Evolutionary conservation across 2,888 invertebrate genomes (phyloP), one percentile per base, ranked within the genome.

Genomic region (Clistopyga incitator): DNA sequence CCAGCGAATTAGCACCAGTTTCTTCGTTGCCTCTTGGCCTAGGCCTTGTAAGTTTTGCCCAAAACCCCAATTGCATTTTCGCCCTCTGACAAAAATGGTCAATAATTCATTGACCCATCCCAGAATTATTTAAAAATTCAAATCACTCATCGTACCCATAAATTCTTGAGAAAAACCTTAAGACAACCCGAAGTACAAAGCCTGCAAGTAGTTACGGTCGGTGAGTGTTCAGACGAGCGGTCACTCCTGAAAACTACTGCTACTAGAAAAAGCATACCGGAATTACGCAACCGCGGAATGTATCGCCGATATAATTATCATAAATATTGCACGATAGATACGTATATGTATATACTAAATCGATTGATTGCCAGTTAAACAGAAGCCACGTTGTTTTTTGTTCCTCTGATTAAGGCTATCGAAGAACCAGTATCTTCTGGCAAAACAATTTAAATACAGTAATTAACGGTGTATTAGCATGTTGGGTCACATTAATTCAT

Each of bases 401-500:
- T 54, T 67, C 11, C 65, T 54, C 47, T 71, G 59, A 67, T 59
- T 70, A 29, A 74, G 56, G 34, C 47, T 67, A 80, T 74, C 68
- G 68, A 77, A 80, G 77, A 83, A 68, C 61, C 72, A 34, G 47
- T 77, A 54, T 64, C 68, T 80, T 81, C 78, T n/a, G 70, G 67
- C 47, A 85, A 86, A 87, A 84, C 83, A 84, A 75, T 87, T 88
- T 88, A 88, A 88, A 85, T 85, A 84, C 84, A 85, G 82, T 71
- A 61, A 90, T 90, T 84, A 85, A 47, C 79, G 38, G 47, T 50
- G 82, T 74, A 86, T 88, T 89, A 87, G 71, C 88, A 88, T 88
- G 88, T 81, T 78, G 45, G 86, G 86, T 79, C 54, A 79, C 61
- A 34, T 72, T 4, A 20, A 45, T 18, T 38, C 10, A 56, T 25